Conservation (phyloP, 2,797 vertebrate genomes). For the Oceanodroma leucorhoa region DNA sequence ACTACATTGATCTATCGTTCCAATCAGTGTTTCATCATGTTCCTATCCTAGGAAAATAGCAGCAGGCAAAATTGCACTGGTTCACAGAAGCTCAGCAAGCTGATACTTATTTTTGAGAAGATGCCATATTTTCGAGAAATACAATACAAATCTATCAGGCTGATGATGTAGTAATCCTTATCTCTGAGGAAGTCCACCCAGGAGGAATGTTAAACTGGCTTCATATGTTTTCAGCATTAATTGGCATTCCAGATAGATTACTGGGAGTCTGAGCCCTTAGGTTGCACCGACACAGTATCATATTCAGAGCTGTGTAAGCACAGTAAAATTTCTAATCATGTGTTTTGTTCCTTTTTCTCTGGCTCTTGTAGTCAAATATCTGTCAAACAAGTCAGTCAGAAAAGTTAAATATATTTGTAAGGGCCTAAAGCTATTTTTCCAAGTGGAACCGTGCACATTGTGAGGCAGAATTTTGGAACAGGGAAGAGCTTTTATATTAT, state of each 20-base stretch:
- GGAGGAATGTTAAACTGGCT: not conserved
- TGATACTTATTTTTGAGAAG: constrained; percentile 25
- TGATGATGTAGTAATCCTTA: not conserved
- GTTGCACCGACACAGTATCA: not conserved
- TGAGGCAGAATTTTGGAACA: not conserved
- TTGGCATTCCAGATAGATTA: not conserved
- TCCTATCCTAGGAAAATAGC: not conserved
- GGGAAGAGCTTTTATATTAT: not conserved
- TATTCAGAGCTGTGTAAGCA: not conserved
- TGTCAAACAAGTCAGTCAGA: not conserved
- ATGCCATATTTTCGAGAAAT: not conserved
- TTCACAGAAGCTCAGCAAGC: not conserved
- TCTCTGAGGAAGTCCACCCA: not conserved
- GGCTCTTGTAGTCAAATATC: not conserved
- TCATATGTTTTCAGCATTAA: not conserved
- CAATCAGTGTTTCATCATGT: constrained; percentile 1
- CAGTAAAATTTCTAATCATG: not conserved
- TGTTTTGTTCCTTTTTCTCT: not conserved
- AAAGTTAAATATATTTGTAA: not conserved
- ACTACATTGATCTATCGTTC: not conserved
- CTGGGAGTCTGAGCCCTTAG: not conserved
- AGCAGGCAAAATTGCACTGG: not conserved
- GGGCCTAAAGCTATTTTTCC: not conserved
- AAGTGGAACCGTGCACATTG: not conserved
- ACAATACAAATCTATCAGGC: not conserved